A percentile compares a stretch with the other conserved stretches of the same genome.
phyloP scores from a whole-genome alignment of 2,797 vertebrate species.

The Rhynchotus rufescens region DNA sequence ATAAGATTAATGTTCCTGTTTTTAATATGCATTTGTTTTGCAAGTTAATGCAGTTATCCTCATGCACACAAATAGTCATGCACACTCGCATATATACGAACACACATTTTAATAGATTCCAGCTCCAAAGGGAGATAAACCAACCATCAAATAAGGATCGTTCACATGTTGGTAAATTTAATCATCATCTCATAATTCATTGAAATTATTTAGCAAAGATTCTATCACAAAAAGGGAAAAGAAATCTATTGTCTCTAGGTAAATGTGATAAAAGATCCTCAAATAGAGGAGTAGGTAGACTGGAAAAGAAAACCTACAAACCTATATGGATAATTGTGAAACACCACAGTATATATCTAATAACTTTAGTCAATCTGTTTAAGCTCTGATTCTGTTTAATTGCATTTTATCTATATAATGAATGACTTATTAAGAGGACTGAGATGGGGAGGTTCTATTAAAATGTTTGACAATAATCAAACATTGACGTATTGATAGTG shows the following conservation, averaged over 20 bases:
- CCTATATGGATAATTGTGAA: neutral
- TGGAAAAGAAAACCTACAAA: neutral
- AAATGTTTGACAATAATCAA: neutral
- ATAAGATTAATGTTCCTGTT: neutral
- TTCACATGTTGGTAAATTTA: neutral
- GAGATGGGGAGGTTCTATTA: neutral
- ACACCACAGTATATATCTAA: neutral
- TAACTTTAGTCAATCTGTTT: neutral
- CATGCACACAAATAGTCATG: fast-evolving
- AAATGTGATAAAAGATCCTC: neutral
- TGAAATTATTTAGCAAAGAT: neutral
- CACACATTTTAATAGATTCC: neutral
- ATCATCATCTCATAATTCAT: neutral
- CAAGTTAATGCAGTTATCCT: neutral
- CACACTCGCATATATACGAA: neutral
- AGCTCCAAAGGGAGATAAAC: neutral
- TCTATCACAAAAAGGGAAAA: neutral
- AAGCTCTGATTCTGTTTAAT: neutral
- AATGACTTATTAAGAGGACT: neutral
- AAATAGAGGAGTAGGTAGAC: neutral
- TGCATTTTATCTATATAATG: neutral
- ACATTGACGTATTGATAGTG: too few species aligned
- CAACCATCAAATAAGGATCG: neutral
- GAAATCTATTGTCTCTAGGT: neutral
- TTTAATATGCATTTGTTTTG: neutral